Evolutionary conservation across 2,113 vertebrate species (phyloP).

Genomic region (Oriolus oriolus): DNA sequence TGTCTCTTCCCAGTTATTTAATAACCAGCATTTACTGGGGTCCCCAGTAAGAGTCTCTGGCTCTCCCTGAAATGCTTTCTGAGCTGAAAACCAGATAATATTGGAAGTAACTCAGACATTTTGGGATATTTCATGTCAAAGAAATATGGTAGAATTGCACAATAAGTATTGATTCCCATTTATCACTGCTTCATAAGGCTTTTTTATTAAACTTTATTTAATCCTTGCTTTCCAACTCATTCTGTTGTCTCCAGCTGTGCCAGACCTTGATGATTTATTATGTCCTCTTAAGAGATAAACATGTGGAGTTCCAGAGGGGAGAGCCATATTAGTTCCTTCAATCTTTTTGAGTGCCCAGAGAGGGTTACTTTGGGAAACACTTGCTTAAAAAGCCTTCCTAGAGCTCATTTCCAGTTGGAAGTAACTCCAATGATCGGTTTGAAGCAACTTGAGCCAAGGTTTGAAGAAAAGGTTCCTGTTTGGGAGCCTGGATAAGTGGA

Average conservation of each 20-base stretch:
- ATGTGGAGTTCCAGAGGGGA: neutral
- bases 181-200: conserved; percentile 10
- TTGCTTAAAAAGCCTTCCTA: neutral
- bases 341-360: neutral
- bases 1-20: neutral
- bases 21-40: neutral
- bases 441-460: neutral
- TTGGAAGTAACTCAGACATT: neutral
- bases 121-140: neutral
- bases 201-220: conserved; percentile 59
- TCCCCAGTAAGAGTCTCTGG: neutral
- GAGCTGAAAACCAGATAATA: neutral
- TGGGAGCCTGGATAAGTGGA: neutral
- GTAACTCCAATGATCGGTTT: accelerated
- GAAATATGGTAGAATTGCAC: neutral
- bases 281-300: neutral
- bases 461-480: neutral
- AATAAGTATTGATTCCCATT: conserved; percentile 10
- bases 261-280: conserved; percentile 34
- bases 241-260: neutral
- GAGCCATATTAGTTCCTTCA: neutral
- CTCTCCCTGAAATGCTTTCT: neutral
- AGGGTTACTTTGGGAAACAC: neutral
- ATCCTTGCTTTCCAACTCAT: conserved; percentile 15
- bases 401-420: neutral